phyloP scores from a whole-genome alignment of 1,140 invertebrate species.

The Bombus confusus region DNA sequence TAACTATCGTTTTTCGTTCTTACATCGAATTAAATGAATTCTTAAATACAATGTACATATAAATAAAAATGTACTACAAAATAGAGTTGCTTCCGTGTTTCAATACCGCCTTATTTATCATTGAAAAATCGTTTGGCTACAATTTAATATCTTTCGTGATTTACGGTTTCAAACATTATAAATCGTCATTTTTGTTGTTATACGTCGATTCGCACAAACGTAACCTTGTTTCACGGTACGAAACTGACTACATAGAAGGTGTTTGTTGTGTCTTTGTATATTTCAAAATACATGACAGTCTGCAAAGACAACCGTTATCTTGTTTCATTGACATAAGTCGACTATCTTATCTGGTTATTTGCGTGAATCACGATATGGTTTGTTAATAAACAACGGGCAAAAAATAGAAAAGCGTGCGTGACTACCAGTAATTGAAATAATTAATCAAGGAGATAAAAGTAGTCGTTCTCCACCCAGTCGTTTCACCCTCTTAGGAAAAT shows the following conservation, averaged over 20 bases:
- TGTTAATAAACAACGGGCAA: background rate
- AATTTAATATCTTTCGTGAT: background rate
- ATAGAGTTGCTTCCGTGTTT: background rate
- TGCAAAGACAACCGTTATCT: background rate
- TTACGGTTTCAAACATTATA: background rate
- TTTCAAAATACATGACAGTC: background rate
- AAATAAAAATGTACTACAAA: background rate
- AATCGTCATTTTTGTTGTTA: background rate
- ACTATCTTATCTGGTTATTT: conserved; percentile 9
- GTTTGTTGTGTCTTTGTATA: background rate
- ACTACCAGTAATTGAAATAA: background rate
- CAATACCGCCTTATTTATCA: background rate
- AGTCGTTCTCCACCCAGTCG: background rate
- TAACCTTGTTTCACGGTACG: background rate
- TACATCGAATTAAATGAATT: too few relatives aligned
- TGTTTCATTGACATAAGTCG: conserved; percentile 3
- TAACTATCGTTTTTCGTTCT: background rate
- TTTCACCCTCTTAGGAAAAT: conserved; percentile 2
- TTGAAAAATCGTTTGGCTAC: too few relatives aligned
- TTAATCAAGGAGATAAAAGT: background rate
- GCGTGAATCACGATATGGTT: conserved; percentile 30
- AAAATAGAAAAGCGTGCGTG: background rate
- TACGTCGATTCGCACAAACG: too few relatives aligned
- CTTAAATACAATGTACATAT: background rate
- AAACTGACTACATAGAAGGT: background rate